These are phyloP conservation scores for Tetragnatha montana DNA, from an alignment of 2,888 invertebrate species.

Conservation along the genomic window DNA sequence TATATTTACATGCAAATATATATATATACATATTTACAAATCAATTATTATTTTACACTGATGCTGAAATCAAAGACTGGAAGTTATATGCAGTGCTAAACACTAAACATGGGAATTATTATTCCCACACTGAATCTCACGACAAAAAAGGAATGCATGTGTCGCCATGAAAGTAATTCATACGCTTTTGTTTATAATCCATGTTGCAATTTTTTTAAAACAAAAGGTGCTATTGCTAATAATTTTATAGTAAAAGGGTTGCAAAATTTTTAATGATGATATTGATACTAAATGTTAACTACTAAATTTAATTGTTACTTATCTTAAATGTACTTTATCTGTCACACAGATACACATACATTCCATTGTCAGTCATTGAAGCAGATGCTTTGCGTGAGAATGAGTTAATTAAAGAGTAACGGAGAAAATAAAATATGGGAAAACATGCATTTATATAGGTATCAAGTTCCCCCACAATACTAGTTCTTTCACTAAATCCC, in stretches of 20 bases:
- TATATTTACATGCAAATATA: constrained; percentile 54
- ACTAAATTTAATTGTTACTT: too few relatives aligned
- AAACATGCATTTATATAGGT: too few relatives aligned
- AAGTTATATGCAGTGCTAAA: not conserved
- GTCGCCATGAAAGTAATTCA: not conserved
- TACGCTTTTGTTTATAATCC: not conserved
- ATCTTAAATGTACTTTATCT: too few relatives aligned
- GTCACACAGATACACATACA: too few relatives aligned
- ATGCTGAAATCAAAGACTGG: not conserved
- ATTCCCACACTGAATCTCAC: not conserved
- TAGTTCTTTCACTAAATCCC: too few relatives aligned
- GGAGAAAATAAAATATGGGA: too few relatives aligned
- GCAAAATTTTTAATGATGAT: too few relatives aligned
- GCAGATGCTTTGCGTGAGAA: too few relatives aligned
- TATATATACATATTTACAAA: constrained; percentile 48
- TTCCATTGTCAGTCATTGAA: too few relatives aligned
- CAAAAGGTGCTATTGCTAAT: not conserved
- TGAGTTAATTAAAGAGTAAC: too few relatives aligned
- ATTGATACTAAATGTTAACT: too few relatives aligned
- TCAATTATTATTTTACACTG: not conserved
- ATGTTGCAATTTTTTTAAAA: not conserved
- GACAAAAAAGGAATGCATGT: not conserved
- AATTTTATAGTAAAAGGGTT: constrained; percentile 3
- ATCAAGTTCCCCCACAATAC: too few relatives aligned
- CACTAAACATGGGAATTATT: not conserved